phyloP scores from a whole-genome alignment of 2,113 vertebrate species.

The Nycticorax nycticorax region DNA sequence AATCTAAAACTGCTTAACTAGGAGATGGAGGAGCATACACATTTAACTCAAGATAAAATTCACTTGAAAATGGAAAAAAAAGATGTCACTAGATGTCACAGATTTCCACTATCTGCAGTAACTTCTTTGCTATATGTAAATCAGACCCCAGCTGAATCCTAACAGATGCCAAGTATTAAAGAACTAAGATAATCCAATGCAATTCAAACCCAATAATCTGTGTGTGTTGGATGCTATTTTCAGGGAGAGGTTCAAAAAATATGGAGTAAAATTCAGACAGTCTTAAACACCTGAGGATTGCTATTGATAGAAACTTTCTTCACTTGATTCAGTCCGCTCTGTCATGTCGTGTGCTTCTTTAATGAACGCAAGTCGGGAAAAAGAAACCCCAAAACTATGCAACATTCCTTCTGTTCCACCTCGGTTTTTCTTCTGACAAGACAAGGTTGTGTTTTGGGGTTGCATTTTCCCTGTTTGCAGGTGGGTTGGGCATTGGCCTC shows the following conservation, averaged over 20 bases:
- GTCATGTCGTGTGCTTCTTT: background rate
- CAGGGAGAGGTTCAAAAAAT: background rate
- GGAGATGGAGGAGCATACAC: background rate
- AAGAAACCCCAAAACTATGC: too few species aligned
- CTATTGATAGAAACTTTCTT: background rate
- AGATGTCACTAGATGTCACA: background rate
- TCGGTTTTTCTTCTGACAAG: background rate
- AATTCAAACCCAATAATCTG: background rate
- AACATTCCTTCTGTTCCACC: background rate
- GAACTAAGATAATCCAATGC: background rate
- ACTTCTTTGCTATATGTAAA: background rate
- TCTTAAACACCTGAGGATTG: background rate
- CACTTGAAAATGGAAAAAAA: background rate
- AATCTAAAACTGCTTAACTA: background rate
- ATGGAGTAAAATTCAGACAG: background rate
- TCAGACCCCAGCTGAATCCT: background rate
- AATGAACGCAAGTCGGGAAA: background rate
- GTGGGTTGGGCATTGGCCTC: background rate
- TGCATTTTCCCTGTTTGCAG: background rate
- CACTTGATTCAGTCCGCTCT: background rate
- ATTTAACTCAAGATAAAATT: background rate
- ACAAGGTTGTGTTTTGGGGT: background rate
- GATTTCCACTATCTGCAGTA: background rate
- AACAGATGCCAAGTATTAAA: background rate
- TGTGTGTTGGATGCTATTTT: background rate